A percentile compares a stretch with the other conserved stretches of the same genome.
phyloP scores from a whole-genome alignment of 1,140 invertebrate species.

The Drosophila aff. region DNA sequence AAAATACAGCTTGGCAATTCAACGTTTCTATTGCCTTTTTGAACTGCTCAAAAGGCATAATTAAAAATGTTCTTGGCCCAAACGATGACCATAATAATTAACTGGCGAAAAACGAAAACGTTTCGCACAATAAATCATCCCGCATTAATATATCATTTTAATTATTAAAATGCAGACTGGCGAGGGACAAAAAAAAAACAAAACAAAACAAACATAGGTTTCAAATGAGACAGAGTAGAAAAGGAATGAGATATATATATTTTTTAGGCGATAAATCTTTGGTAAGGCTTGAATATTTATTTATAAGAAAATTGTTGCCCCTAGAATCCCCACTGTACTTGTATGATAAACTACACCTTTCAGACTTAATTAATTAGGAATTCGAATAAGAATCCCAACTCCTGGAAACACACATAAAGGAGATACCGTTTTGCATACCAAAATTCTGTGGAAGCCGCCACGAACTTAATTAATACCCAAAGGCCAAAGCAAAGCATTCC shows the following conservation, averaged over 20 bases:
- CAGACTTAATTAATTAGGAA: not conserved
- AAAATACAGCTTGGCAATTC: conserved; percentile 7
- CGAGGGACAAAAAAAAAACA: conserved; percentile 8
- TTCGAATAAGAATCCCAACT: not conserved
- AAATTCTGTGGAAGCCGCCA: conserved; percentile 2
- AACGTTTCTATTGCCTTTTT: not conserved
- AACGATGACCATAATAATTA: conserved; percentile 43
- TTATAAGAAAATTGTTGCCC: no score
- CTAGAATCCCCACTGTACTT: not conserved
- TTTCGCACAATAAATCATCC: conserved; percentile 66
- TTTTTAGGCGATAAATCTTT: not conserved
- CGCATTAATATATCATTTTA: conserved; percentile 61
- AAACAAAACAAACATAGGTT: not conserved
- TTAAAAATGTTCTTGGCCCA: conserved; percentile 54
- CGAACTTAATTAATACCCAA: conserved; percentile 3
- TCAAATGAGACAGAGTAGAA: not conserved
- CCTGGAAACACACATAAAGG: not conserved
- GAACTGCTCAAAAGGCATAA: conserved; percentile 6
- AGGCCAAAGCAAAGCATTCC: not conserved
- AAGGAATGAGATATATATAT: not conserved
- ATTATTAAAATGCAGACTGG: conserved; percentile 39
- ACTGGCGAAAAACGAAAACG: conserved; percentile 41
- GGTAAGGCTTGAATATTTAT: no score
- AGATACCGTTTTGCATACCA: not conserved
- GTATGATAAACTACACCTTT: not conserved